A percentile compares a stretch with the other conserved stretches of the same genome.
These are phyloP conservation scores for Trachelus troglodyta DNA, from an alignment of 2,888 invertebrate species.

Conservation along the genomic window DNA sequence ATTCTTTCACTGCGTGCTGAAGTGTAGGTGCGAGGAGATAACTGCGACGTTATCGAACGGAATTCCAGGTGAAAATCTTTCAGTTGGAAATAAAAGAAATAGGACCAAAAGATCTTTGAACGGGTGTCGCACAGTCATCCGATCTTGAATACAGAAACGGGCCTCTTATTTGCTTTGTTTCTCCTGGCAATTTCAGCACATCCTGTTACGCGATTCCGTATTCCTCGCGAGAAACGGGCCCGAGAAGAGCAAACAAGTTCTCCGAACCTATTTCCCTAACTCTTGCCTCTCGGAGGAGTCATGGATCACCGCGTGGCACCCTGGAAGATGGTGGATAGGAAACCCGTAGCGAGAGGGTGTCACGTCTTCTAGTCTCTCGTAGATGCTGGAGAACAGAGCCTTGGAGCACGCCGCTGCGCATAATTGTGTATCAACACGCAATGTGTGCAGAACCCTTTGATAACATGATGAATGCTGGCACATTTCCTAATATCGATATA, in stretches of 20 bases:
- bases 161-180: not conserved
- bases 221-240: slow-evolving; percentile 50
- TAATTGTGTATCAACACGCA: slow-evolving; percentile 65
- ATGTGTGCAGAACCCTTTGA: slow-evolving; percentile 57
- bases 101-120: too few species aligned
- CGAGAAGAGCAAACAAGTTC: slow-evolving; percentile 61
- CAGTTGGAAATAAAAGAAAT: too few species aligned
- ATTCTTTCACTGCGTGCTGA: too few species aligned
- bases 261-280: slow-evolving; percentile 64
- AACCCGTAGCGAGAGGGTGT: slow-evolving; percentile 7
- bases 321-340: slow-evolving; percentile 12
- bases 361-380: slow-evolving; percentile 4
- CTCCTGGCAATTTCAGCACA: slow-evolving; percentile 54
- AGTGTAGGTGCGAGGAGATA: too few species aligned
- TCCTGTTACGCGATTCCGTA: slow-evolving; percentile 53
- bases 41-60: too few species aligned
- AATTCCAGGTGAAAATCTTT: too few species aligned
- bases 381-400: slow-evolving; percentile 2
- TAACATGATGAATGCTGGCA: slow-evolving; percentile 63
- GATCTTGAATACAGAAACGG: not conserved
- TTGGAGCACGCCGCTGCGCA: slow-evolving; percentile 57
- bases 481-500: slow-evolving; percentile 24
- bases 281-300: slow-evolving; percentile 62
- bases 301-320: slow-evolving; percentile 61
- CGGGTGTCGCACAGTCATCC: too few species aligned